Base-by-base conservation (phyloP, 2,113 vertebrate species). In the Brachypteracias leptosomus region DNA sequence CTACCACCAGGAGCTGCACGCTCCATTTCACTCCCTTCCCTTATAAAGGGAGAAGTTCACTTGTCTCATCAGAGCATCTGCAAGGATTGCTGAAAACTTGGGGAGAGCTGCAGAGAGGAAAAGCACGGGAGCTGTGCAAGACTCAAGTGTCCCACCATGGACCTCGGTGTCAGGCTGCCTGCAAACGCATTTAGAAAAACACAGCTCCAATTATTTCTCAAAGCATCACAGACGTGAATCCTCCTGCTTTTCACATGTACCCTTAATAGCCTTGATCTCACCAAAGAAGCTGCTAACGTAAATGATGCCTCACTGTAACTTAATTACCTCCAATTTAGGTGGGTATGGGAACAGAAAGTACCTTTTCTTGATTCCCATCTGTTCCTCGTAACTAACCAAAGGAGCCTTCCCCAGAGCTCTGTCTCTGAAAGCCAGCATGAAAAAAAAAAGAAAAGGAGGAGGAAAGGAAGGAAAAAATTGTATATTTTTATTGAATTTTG, bases 401-500 rank as follows among this genome's bases (percentile, higher is more conserved):
- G 74, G 33, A 95, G 58, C 54, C 70, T 79, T 92, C 83, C 93
- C 92, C 49, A 85, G 88, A 95, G 88, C 31, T 84, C 73, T 36
- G 67, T 46, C 67, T 92, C 61, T 73, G 76, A 96, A 86, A 96
- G 84, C 46, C 90, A 85, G 83, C 22, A 46, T 5, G 20, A 59
- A 49, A 6, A 49, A 76, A 66, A 83, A 72, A 71, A 31, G 38
- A 42, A 62, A 70, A 61, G 46, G 1, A 31, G 62, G 47, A 54
- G 20, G 42, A 90, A 92, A 77, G 55, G 54, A 55, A 79, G 65
- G 73, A 74, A 86, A 95, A 91, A 94, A 90, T 68, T 57, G 85
- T 96, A 42, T 92, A 88, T 88, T 96, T 96, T 95, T 94, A 97
- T 94, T 96, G 92, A 95, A 96, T 94, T 96, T 96, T 95, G 85